Conservation (phyloP, 2,888 invertebrate species). For the Temnothorax rugatulus region DNA sequence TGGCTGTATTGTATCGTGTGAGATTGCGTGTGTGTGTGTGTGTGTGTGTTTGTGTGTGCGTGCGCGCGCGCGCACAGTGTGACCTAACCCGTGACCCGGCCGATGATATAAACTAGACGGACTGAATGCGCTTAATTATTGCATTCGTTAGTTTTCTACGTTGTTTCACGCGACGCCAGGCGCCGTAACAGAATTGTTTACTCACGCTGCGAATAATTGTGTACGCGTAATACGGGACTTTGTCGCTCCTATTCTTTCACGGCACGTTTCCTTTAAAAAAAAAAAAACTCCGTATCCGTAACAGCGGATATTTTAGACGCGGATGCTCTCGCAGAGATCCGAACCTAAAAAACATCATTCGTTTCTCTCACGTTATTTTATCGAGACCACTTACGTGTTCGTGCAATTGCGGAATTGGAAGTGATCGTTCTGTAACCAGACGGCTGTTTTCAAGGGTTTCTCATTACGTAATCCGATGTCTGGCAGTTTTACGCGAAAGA, state of each 20-base stretch:
- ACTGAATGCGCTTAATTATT: constrained; percentile 61
- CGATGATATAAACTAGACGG: constrained; percentile 54
- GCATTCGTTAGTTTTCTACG: constrained; percentile 43
- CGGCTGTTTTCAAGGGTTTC: constrained; percentile 1
- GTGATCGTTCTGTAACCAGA: neutral
- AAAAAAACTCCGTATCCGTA: neutral
- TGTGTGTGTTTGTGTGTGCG: neutral
- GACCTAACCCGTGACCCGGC: neutral
- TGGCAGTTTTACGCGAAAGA: neutral
- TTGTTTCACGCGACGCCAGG: constrained; percentile 20
- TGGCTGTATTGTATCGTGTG: neutral
- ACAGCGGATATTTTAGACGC: neutral
- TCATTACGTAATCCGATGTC: constrained; percentile 11
- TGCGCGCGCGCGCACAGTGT: neutral
- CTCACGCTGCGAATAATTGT: constrained; percentile 17
- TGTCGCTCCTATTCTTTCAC: neutral
- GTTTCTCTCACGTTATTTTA: neutral
- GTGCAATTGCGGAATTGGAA: neutral
- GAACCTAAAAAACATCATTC: neutral
- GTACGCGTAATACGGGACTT: neutral
- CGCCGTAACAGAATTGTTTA: constrained; percentile 67
- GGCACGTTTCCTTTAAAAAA: neutral
- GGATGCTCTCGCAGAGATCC: neutral
- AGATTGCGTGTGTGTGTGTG: neutral
- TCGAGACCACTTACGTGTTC: neutral